Conservation (phyloP, 2,797 vertebrate genomes). For the Antrozous pallidus region DNA sequence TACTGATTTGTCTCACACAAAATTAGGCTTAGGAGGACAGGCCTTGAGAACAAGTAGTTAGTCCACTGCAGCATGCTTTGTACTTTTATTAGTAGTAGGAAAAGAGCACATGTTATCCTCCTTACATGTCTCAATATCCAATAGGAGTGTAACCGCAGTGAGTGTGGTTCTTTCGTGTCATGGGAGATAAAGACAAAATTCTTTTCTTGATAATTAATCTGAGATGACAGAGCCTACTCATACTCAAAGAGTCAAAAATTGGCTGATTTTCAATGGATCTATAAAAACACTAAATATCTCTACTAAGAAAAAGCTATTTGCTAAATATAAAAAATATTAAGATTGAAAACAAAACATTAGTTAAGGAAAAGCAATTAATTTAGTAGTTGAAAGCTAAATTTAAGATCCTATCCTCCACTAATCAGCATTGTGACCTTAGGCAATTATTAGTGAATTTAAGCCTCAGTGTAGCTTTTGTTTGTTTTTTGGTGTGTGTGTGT, state of each 20-base stretch:
- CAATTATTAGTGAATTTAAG: not conserved
- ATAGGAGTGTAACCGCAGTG: not conserved
- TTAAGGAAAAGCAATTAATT: not conserved
- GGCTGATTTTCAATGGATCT: slow-evolving; percentile 56
- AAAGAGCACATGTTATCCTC: not conserved
- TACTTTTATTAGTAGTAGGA: not conserved
- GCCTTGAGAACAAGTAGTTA: not conserved
- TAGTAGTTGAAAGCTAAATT: not conserved
- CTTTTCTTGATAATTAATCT: slow-evolving; percentile 68
- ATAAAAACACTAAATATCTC: slow-evolving; percentile 24
- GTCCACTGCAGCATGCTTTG: not conserved
- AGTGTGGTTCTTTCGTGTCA: slow-evolving; percentile 41
- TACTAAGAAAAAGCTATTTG: not conserved
- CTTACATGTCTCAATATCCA: not conserved
- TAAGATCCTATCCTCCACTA: not conserved
- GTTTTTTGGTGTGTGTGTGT: too few relatives aligned
- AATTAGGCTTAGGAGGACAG: not conserved
- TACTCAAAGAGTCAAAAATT: slow-evolving; percentile 14
- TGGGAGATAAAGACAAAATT: slow-evolving; percentile 45
- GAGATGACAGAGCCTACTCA: slow-evolving; percentile 57
- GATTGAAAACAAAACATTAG: not conserved
- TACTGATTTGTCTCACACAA: slow-evolving; percentile 28
- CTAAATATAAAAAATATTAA: not conserved
- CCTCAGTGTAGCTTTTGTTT: not conserved
- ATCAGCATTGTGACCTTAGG: not conserved